Evolutionary conservation across 1,140 invertebrate genomes (phyloP).

Genomic region (Panagrolaimus sp.): DNA sequence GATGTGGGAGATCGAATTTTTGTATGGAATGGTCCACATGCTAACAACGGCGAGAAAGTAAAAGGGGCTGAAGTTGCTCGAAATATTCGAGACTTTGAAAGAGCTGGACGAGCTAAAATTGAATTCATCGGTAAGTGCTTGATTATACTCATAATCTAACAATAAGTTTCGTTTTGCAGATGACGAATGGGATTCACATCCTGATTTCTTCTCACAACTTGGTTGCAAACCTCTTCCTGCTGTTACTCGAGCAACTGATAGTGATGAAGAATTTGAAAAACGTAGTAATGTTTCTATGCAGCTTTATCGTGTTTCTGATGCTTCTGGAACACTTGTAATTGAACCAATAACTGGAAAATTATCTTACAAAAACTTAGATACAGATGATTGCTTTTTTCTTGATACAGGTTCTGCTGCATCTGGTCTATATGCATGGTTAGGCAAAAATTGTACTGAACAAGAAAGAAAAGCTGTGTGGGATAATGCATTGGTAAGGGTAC

Average conservation of each 20-base stretch:
- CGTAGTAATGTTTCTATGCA: neutral
- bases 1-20: neutral
- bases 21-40: neutral
- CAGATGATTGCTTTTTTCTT: constrained; percentile 4
- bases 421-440: neutral
- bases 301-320: neutral
- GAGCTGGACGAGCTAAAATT: neutral
- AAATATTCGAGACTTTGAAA: neutral
- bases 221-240: neutral
- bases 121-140: neutral
- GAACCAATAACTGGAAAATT: neutral
- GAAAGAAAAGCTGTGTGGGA: neutral
- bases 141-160: neutral
- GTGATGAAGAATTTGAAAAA: constrained; percentile 6
- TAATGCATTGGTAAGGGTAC: neutral
- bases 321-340: neutral
- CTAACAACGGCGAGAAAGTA: neutral
- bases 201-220: neutral
- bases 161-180: neutral
- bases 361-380: neutral
- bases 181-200: neutral
- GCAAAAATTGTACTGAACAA: neutral
- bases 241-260: neutral
- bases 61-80: constrained; percentile 1
- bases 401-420: neutral